Evolutionary conservation across 2,797 vertebrate genomes (phyloP).

Genomic region (Todus mexicanus): DNA sequence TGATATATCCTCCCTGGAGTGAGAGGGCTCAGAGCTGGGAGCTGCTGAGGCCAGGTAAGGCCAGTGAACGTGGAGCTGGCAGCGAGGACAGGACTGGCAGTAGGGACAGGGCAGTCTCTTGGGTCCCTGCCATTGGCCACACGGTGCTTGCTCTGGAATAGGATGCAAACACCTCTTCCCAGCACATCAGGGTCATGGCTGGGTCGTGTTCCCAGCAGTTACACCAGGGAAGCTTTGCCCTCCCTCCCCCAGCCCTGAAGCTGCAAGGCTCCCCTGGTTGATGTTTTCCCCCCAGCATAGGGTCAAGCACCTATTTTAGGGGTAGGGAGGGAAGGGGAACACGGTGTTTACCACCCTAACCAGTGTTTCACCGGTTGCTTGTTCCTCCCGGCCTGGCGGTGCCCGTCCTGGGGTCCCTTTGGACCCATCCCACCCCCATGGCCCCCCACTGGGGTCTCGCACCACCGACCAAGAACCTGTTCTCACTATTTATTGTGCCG

Average conservation of each 20-base stretch:
- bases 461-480: not conserved
- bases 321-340: not conserved
- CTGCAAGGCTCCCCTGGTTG: not conserved
- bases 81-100: too few species aligned
- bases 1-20: not conserved
- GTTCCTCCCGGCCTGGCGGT: not conserved
- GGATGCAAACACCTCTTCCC: not conserved
- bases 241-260: not conserved
- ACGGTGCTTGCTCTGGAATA: not conserved
- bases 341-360: not conserved
- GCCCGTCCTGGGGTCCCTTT: not conserved
- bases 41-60: not conserved
- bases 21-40: not conserved
- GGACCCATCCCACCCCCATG: not conserved
- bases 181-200: not conserved
- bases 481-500: constrained; percentile 3
- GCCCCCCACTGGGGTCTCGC: not conserved
- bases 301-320: not conserved
- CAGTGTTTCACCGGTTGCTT: not conserved
- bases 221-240: not conserved
- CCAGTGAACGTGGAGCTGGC: not conserved
- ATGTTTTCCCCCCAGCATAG: not conserved
- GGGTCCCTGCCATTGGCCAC: fast-evolving
- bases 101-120: not conserved
- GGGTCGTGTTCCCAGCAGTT: not conserved